A percentile compares a stretch with the other conserved stretches of the same genome.
phyloP scores from a whole-genome alignment of 2,113 vertebrate species.

The Chelonoidis abingdonii region DNA sequence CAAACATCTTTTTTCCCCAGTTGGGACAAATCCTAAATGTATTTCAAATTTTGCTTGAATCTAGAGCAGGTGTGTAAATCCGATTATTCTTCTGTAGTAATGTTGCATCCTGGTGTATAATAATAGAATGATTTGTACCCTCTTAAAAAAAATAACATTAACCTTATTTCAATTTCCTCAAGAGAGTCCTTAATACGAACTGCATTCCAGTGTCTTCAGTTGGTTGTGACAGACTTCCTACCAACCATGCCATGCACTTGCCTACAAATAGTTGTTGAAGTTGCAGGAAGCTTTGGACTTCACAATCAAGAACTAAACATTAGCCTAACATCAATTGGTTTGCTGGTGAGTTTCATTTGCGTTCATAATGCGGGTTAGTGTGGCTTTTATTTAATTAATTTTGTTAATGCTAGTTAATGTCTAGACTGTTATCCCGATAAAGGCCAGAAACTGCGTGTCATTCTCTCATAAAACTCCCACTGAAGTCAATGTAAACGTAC shows the following conservation, averaged over 20 bases:
- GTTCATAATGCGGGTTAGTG: neutral
- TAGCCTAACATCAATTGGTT: slow-evolving; percentile 97
- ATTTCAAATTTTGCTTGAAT: neutral
- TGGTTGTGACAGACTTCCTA: slow-evolving; percentile 99
- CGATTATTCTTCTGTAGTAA: neutral
- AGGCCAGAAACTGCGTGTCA: neutral
- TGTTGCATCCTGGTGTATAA: neutral
- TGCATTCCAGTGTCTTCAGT: slow-evolving; percentile 99
- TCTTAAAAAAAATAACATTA: slow-evolving; percentile 47
- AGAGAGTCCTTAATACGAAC: slow-evolving; percentile 98
- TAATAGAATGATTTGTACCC: neutral
- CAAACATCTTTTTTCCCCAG: neutral
- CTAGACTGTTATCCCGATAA: neutral
- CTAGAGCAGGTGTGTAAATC: neutral
- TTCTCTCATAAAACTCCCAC: neutral
- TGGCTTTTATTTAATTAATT: neutral
- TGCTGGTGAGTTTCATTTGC: slow-evolving; percentile 86
- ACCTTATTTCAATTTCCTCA: slow-evolving; percentile 52
- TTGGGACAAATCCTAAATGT: neutral
- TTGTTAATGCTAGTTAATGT: neutral
- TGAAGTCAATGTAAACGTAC: neutral
- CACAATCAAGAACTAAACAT: slow-evolving; percentile 99
- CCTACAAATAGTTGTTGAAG: slow-evolving; percentile 98
- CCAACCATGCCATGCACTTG: slow-evolving; percentile 99
- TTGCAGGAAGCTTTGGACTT: slow-evolving; percentile 98